Conservation (phyloP, 2,113 vertebrate genomes). For the Tragelaphus imberbis region DNA sequence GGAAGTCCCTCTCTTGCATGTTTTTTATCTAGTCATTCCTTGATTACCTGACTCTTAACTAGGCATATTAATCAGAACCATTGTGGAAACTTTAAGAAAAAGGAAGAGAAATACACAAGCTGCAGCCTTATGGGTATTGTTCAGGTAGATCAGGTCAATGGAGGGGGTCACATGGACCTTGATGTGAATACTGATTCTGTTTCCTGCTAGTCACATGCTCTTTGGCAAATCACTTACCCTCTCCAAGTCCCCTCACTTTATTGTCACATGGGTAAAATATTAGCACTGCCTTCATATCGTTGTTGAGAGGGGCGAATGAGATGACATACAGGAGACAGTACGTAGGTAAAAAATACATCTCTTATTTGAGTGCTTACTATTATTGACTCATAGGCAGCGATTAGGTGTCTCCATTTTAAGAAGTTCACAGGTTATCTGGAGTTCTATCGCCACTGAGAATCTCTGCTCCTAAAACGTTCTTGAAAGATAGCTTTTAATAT, state of each 20-base stretch:
- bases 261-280: background rate
- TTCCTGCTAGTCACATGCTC: background rate
- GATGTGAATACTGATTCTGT: no score
- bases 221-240: background rate
- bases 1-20: background rate
- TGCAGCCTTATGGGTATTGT: background rate
- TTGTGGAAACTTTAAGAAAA: background rate
- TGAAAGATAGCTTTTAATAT: background rate
- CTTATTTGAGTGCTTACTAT: background rate
- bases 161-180: background rate
- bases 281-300: background rate
- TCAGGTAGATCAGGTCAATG: background rate
- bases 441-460: background rate
- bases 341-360: background rate
- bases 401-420: background rate
- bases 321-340: background rate
- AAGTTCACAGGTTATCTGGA: background rate
- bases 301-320: background rate
- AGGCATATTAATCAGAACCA: background rate
- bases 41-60: background rate
- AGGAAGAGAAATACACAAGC: background rate
- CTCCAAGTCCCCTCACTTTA: background rate
- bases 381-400: background rate
- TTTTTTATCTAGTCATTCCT: background rate
- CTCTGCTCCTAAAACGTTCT: background rate